A percentile compares a stretch with the other conserved stretches of the same genome.
phyloP scores from a whole-genome alignment of 2,888 invertebrate species.

The Drosophila diplacantha region DNA sequence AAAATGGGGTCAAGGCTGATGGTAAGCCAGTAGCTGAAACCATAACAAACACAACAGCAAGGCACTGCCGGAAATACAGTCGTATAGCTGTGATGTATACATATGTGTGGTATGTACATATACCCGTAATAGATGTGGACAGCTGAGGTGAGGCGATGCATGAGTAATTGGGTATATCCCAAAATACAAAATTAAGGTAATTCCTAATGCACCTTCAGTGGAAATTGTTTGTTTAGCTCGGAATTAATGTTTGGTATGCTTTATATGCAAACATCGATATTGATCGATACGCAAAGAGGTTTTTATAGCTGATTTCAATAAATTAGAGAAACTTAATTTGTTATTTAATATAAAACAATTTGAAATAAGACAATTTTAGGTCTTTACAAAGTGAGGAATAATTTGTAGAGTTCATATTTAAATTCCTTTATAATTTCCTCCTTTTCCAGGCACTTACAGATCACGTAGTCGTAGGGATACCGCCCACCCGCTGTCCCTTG shows the following conservation, averaged over 20 bases:
- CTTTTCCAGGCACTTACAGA: constrained; percentile 83
- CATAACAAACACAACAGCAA: constrained; percentile 15
- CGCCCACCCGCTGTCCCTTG: constrained; percentile 78
- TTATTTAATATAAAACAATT: background rate
- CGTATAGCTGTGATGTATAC: background rate
- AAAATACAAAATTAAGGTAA: constrained; percentile 25
- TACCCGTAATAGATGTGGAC: constrained; percentile 7
- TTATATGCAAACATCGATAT: too few relatives aligned
- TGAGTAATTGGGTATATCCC: constrained; percentile 45
- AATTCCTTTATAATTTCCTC: constrained; percentile 3
- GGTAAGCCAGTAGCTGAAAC: constrained; percentile 35
- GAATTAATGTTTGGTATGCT: too few relatives aligned
- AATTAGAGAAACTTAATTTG: background rate
- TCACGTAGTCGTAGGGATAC: constrained; percentile 82
- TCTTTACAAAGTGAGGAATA: background rate
- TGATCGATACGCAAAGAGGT: too few relatives aligned
- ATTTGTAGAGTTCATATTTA: background rate
- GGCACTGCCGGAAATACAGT: constrained; percentile 15
- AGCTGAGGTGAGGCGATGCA: constrained; percentile 23
- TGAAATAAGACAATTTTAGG: background rate
- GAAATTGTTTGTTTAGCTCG: too few relatives aligned
- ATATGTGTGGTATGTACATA: background rate
- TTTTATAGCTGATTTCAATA: background rate
- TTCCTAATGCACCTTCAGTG: too few relatives aligned
- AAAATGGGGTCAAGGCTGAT: constrained; percentile 66